Percentiles rank a stretch among this genome's conserved stretches.
Conservation (phyloP, 2,888 invertebrate genomes). For the Tinea trinotella region DNA sequence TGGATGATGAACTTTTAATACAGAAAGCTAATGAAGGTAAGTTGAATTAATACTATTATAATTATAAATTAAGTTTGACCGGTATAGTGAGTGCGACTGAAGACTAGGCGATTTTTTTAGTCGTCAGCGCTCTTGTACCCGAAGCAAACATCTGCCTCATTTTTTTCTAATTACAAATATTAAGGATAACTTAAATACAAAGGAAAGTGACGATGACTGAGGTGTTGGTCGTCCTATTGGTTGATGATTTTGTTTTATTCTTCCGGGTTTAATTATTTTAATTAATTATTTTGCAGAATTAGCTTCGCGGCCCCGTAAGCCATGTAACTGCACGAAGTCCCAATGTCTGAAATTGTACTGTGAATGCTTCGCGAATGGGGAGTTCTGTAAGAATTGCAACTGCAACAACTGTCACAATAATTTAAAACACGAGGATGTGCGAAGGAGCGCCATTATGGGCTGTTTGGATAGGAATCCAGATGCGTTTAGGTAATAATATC, state of each 20-base stretch:
- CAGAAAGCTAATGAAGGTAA: not conserved
- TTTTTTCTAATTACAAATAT: too few relatives aligned
- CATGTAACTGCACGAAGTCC: slow-evolving; percentile 99
- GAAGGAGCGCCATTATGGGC: slow-evolving; percentile 93
- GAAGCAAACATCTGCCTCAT: too few relatives aligned
- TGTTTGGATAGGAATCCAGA: slow-evolving; percentile 97
- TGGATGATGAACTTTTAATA: not conserved
- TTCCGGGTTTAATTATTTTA: not conserved
- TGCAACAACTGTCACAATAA: slow-evolving; percentile 98
- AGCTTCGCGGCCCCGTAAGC: slow-evolving; percentile 78
- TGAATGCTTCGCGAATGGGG: slow-evolving; percentile 99
- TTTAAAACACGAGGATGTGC: slow-evolving; percentile 92
- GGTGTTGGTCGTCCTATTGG: too few relatives aligned
- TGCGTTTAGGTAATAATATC: slow-evolving; percentile 83
- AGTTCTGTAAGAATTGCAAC: slow-evolving; percentile 98
- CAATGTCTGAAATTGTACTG: slow-evolving; percentile 99
- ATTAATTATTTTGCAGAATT: not conserved
- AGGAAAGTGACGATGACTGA: too few relatives aligned
- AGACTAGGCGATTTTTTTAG: too few relatives aligned
- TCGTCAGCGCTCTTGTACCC: too few relatives aligned
- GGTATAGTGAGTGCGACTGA: too few relatives aligned
- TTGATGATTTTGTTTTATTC: too few relatives aligned
- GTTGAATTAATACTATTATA: too few relatives aligned
- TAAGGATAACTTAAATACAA: too few relatives aligned
- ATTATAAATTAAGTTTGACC: too few relatives aligned